Percentiles rank a stretch among this genome's conserved stretches.
Evolutionary conservation across 2,797 vertebrate species (phyloP).

Genomic region (Gambusia yucatana): DNA sequence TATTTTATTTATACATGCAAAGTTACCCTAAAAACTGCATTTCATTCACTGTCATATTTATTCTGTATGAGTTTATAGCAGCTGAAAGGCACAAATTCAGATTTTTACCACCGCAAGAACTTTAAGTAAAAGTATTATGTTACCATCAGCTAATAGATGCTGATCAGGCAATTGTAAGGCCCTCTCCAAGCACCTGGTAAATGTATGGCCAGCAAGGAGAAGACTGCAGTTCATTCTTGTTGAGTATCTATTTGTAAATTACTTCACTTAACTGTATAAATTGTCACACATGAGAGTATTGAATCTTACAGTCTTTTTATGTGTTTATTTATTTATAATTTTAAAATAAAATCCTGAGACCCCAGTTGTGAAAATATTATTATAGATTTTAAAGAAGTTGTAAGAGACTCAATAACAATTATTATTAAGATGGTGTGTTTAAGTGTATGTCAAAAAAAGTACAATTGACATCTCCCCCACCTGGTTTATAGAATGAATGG

Average conservation of each 20-base stretch:
- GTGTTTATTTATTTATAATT: slow-evolving; percentile 64
- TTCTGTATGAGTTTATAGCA: slow-evolving; percentile 13
- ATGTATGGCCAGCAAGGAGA: slow-evolving; percentile 15
- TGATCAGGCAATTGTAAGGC: neutral
- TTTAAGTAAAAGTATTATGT: slow-evolving; percentile 9
- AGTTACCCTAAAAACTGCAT: slow-evolving; percentile 8
- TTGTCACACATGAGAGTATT: slow-evolving; percentile 50
- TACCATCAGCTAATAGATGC: slow-evolving; percentile 16
- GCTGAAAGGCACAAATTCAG: slow-evolving; percentile 8
- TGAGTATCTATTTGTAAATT: slow-evolving; percentile 66
- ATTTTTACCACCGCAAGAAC: neutral
- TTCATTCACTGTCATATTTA: slow-evolving; percentile 1
- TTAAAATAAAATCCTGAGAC: slow-evolving; percentile 47
- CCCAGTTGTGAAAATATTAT: slow-evolving; percentile 65
- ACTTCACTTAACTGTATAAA: slow-evolving; percentile 57
- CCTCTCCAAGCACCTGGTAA: slow-evolving; percentile 4
- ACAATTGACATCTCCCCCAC: slow-evolving; percentile 35
- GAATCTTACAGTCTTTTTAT: slow-evolving; percentile 51
- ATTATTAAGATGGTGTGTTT: slow-evolving; percentile 36
- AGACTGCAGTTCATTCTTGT: slow-evolving; percentile 35
- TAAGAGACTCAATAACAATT: slow-evolving; percentile 22
- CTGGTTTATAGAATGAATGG: slow-evolving; percentile 82
- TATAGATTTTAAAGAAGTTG: slow-evolving; percentile 55
- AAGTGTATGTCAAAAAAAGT: slow-evolving; percentile 47
- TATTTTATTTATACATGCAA: slow-evolving; percentile 25